A percentile compares a stretch with the other conserved stretches of the same genome.
Evolutionary conservation across 2,888 invertebrate genomes (phyloP).

Genomic region (Ennomos fuscantarius): DNA sequence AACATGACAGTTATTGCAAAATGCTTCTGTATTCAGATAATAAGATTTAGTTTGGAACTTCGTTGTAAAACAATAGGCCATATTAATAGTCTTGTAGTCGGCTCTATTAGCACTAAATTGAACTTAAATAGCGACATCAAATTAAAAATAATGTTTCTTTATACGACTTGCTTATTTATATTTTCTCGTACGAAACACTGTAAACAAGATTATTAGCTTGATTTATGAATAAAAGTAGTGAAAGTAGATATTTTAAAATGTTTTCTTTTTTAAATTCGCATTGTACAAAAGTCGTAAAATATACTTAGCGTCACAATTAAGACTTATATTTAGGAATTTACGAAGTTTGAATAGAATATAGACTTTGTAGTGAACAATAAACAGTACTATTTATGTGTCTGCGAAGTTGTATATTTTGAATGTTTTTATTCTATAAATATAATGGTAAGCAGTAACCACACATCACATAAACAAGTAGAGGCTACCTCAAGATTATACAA

Average conservation of each 20-base stretch:
- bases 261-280: constrained; percentile 13
- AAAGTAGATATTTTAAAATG: constrained; percentile 4
- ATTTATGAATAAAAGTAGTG: constrained; percentile 21
- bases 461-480: no score
- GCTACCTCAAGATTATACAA: no score
- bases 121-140: not conserved
- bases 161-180: not conserved
- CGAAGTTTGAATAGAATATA: constrained; percentile 3
- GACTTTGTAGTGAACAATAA: not conserved
- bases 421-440: not conserved
- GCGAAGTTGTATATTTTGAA: not conserved
- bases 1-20: no score
- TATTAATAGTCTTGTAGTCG: no score
- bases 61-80: no score
- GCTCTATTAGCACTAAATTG: no score
- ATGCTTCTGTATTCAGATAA: no score
- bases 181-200: not conserved
- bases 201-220: constrained; percentile 14
- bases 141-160: constrained; percentile 1
- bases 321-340: not conserved
- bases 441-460: no score
- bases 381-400: not conserved
- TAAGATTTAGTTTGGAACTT: no score
- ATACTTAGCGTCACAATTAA: constrained; percentile 7
- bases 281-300: constrained; percentile 12